Percentiles rank a stretch among this genome's conserved stretches.
Conservation (phyloP, 2,888 invertebrate species). For the Aplocera efformata region DNA sequence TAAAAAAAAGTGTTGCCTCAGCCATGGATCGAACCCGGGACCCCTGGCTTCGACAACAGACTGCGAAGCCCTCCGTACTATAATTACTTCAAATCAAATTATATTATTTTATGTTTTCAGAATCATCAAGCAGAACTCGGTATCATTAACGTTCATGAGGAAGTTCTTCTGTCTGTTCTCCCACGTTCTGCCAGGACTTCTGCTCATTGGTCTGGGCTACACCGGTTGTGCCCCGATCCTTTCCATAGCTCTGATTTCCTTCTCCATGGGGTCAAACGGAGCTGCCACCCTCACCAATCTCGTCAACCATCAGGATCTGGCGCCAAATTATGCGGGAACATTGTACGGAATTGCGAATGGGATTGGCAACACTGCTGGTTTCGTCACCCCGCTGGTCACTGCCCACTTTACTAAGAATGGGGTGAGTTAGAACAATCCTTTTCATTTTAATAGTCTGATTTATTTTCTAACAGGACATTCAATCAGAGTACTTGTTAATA, state of each 20-base stretch:
- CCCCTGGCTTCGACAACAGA: too few relatives aligned
- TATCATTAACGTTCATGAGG: slow-evolving; percentile 78
- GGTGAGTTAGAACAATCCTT: slow-evolving; percentile 53
- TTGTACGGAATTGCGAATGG: slow-evolving; percentile 89
- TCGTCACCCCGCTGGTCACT: slow-evolving; percentile 86
- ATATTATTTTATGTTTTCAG: too few relatives aligned
- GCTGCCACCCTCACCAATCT: slow-evolving; percentile 82
- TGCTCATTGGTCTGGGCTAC: slow-evolving; percentile 78
- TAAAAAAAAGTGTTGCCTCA: too few relatives aligned
- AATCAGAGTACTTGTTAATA: too few relatives aligned
- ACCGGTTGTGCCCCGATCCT: slow-evolving; percentile 83
- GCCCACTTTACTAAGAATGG: slow-evolving; percentile 82
- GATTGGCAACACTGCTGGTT: slow-evolving; percentile 85
- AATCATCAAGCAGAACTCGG: slow-evolving; percentile 71
- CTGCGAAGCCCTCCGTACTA: too few relatives aligned
- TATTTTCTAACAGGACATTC: too few relatives aligned
- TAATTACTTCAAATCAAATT: too few relatives aligned
- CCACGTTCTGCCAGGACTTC: slow-evolving; percentile 75
- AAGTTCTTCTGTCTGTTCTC: slow-evolving; percentile 85
- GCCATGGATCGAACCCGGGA: too few relatives aligned
- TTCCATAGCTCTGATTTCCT: slow-evolving; percentile 83
- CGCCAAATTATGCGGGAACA: slow-evolving; percentile 88
- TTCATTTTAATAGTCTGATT: background rate
- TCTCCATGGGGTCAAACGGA: slow-evolving; percentile 84
- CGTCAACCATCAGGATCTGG: slow-evolving; percentile 86